These are phyloP conservation scores for Homalodisca vitripennis DNA, from an alignment of 1,140 invertebrate genomes.

Conservation along the genomic window DNA sequence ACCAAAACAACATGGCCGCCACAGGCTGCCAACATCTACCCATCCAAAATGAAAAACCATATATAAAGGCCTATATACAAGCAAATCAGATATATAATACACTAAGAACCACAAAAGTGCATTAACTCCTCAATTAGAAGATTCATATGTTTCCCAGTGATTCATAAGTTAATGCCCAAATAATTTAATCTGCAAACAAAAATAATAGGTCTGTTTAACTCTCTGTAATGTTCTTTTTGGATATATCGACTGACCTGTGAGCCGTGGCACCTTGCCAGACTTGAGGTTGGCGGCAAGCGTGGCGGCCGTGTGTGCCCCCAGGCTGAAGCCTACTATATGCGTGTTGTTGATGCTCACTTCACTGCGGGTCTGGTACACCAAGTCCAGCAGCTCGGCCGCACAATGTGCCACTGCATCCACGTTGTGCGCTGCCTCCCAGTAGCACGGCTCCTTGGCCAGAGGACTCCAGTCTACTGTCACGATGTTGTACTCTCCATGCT, in stretches of 20 bases:
- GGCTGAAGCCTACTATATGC: conserved; percentile 74
- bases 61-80: too few species aligned
- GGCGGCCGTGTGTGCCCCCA: conserved; percentile 72
- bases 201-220: too few species aligned
- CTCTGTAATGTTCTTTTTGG: too few species aligned
- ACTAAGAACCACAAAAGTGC: too few species aligned
- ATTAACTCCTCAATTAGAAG: too few species aligned
- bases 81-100: too few species aligned
- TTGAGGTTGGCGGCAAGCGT: conserved; percentile 56
- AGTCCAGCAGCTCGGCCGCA: conserved; percentile 44
- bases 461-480: conserved; percentile 62
- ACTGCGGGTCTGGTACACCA: conserved; percentile 47
- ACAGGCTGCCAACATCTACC: too few species aligned
- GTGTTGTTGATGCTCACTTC: conserved; percentile 48
- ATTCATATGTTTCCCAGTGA: too few species aligned
- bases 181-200: too few species aligned
- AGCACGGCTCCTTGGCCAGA: conserved; percentile 58
- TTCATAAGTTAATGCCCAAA: too few species aligned
- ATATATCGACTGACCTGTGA: conserved; percentile 49
- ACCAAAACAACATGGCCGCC: too few species aligned
- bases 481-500: conserved; percentile 57
- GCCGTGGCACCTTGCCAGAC: conserved; percentile 40
- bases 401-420: conserved; percentile 56
- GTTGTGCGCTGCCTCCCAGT: conserved; percentile 56
- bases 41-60: too few species aligned